Conservation (phyloP, 2,113 vertebrate genomes). For the Meriones unguiculatus region DNA sequence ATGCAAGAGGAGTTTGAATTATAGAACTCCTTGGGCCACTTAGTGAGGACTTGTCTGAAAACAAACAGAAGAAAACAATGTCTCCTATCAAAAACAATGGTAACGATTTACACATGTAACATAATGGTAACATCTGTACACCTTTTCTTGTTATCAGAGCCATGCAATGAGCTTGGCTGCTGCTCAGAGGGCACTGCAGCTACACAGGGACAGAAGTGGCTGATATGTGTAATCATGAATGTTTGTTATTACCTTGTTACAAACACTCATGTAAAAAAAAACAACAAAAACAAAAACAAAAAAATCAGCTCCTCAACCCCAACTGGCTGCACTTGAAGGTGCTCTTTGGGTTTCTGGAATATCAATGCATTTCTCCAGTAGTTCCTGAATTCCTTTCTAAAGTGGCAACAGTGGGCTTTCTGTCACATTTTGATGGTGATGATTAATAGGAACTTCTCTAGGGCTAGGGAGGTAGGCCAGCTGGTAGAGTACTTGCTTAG, state of each 20-base stretch:
- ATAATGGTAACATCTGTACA: background rate
- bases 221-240: too few relatives aligned
- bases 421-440: background rate
- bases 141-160: background rate
- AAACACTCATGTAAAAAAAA: too few relatives aligned
- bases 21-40: background rate
- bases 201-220: background rate
- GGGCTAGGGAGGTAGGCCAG: background rate
- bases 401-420: background rate
- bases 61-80: background rate
- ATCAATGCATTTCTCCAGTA: background rate
- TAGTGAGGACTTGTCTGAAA: background rate
- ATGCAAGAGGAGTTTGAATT: background rate
- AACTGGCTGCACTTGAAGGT: background rate
- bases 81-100: background rate
- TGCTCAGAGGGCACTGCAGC: background rate
- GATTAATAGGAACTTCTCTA: background rate
- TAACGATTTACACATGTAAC: background rate
- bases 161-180: background rate
- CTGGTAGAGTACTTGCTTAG: background rate
- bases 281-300: background rate
- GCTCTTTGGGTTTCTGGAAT: background rate
- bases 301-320: background rate
- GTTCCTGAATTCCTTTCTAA: background rate
- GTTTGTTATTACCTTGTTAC: background rate